Evolutionary conservation across 2,797 vertebrate species (phyloP).

Genomic region (Amazona finschi): DNA sequence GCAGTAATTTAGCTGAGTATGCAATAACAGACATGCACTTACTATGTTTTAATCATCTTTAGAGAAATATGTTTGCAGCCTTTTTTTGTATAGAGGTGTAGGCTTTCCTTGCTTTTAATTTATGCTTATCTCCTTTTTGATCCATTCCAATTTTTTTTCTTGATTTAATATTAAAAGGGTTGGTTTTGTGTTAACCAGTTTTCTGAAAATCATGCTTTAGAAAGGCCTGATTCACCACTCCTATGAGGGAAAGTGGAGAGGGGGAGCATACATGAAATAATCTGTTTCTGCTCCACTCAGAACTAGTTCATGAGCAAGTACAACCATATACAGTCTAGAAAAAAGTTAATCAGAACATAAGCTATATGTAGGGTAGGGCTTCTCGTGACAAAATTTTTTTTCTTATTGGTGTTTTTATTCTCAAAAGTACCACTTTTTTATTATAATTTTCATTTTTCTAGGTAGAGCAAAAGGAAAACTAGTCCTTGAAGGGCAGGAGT

Average conservation of each 20-base stretch:
- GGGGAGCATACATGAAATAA: not conserved
- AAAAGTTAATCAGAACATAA: not conserved
- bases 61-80: not conserved
- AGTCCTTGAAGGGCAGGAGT: not conserved
- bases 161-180: not conserved
- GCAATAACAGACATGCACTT: not conserved
- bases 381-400: not conserved
- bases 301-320: not conserved
- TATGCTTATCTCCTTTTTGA: not conserved
- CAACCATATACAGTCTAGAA: not conserved
- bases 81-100: not conserved
- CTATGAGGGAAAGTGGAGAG: not conserved
- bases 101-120: not conserved
- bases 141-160: not conserved
- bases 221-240: not conserved
- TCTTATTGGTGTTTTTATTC: not conserved
- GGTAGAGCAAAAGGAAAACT: not conserved
- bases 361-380: not conserved
- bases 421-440: not conserved
- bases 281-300: not conserved
- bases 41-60: not conserved
- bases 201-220: not conserved
- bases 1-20: not conserved
- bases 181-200: not conserved
- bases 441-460: not conserved